Percentiles rank a stretch among this genome's conserved stretches.
These are phyloP conservation scores for Buphagus erythrorhynchus DNA, from an alignment of 2,797 vertebrate genomes.

Conservation along the genomic window DNA sequence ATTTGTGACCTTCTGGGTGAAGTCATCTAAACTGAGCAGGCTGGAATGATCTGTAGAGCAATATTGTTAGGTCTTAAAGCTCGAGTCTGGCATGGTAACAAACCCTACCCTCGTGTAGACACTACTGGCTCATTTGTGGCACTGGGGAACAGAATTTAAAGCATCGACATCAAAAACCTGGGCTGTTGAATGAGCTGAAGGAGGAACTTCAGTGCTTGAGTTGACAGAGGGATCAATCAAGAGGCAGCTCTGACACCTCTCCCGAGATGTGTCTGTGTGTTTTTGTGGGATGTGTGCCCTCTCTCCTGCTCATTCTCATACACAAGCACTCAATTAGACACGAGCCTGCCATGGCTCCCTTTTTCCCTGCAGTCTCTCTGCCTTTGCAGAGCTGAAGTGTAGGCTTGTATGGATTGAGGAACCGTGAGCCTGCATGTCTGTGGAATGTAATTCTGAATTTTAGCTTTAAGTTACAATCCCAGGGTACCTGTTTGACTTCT, in stretches of 20 bases:
- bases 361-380: neutral
- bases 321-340: neutral
- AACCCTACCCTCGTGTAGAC: neutral
- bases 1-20: neutral
- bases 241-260: neutral
- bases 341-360: neutral
- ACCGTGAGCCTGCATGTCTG: neutral
- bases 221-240: constrained; percentile 18
- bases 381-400: neutral
- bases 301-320: neutral
- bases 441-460: neutral
- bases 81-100: constrained; percentile 18
- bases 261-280: neutral
- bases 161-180: neutral
- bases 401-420: neutral
- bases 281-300: neutral
- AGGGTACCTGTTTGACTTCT: neutral
- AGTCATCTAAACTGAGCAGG: neutral
- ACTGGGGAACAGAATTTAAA: neutral
- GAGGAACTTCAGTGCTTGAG: constrained; percentile 9
- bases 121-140: neutral
- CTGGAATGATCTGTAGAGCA: neutral
- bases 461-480: neutral
- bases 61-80: constrained; percentile 14
- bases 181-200: neutral